Percentiles rank a stretch among this genome's conserved stretches.
These are phyloP conservation scores for Coptotermes formosanus DNA, from an alignment of 1,140 invertebrate species.

Conservation along the genomic window DNA sequence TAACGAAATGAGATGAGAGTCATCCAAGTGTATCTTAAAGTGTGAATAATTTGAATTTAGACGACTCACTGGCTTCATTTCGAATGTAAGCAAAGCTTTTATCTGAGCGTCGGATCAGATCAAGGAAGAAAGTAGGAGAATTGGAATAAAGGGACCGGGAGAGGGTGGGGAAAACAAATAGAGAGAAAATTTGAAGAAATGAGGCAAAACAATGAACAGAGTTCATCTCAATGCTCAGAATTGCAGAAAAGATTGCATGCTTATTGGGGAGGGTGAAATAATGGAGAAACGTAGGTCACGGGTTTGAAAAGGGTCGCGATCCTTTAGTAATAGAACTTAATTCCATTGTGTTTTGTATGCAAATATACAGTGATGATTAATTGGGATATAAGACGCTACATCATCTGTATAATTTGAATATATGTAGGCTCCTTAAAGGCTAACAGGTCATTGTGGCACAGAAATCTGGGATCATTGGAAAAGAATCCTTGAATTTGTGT, in stretches of 20 bases:
- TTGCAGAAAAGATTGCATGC: background rate
- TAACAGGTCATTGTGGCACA: too few species aligned
- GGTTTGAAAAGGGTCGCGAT: background rate
- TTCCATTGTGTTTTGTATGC: background rate
- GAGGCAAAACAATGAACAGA: slow-evolving; percentile 33
- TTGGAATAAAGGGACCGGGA: background rate
- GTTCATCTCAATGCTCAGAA: background rate
- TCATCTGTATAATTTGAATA: too few species aligned
- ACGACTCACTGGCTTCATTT: slow-evolving; percentile 29
- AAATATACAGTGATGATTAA: background rate
- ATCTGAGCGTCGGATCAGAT: background rate
- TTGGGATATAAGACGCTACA: background rate
- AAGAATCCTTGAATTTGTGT: too few species aligned
- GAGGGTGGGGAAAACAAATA: slow-evolving; percentile 20
- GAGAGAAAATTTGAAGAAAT: slow-evolving; percentile 33
- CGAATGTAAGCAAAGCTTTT: slow-evolving; percentile 10
- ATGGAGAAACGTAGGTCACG: background rate
- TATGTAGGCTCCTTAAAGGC: too few species aligned
- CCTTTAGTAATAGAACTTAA: background rate
- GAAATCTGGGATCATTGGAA: too few species aligned
- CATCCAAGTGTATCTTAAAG: slow-evolving; percentile 22
- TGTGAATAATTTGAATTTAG: slow-evolving; percentile 32
- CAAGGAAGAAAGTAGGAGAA: background rate
- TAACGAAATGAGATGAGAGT: background rate
- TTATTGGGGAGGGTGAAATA: background rate